Evolutionary conservation across 2,888 invertebrate genomes (phyloP), one percentile per base, ranked within the genome.

Genomic region (Polyploca ridens): DNA sequence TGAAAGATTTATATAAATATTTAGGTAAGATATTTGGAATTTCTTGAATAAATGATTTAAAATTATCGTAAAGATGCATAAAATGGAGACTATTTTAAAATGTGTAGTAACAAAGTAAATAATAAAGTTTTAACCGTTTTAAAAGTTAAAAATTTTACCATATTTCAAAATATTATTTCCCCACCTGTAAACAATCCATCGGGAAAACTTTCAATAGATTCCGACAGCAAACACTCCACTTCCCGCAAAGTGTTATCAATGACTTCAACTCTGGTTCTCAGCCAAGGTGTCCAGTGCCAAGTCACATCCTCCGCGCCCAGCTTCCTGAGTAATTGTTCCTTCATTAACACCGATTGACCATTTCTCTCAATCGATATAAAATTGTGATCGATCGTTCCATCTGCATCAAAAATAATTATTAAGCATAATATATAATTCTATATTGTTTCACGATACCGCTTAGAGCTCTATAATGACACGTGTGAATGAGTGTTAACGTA

Each of bases 191-290:
- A 90, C 16, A 89, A 70, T 63, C 94, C 88, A 0, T 84, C 77
- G 0, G 96, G 96, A 74, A 96, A 96, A 72, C 96, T 95, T 0
- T 94, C 93, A 8, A 93, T 82, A 0, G 96, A 95, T 66, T 88
- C 82, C 10, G 77, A 75, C 0, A 66, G 35, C 2, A 78, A 33
- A 62, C 90, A 89, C 0, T 72, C 72, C 0, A 82, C 66, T 64
- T 90, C 86, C 0, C 73, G 73, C 0, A 87, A 76, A 2, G 89
- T 69, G 41, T 88, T 82, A 5, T 89, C 87, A 0, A 83, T 69
- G 3, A 88, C 74, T 61, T 84, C 81, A 0, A 90, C 81, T 67
- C 91, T 85, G 3, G 91, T 91, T 10, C 88, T 78, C 46, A 90
- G 69, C 91, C 93, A 94, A 0, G 94, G 94, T n/a, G 81, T 87